Conservation (phyloP, 2,113 vertebrate genomes). For the Cichladusa arquata region DNA sequence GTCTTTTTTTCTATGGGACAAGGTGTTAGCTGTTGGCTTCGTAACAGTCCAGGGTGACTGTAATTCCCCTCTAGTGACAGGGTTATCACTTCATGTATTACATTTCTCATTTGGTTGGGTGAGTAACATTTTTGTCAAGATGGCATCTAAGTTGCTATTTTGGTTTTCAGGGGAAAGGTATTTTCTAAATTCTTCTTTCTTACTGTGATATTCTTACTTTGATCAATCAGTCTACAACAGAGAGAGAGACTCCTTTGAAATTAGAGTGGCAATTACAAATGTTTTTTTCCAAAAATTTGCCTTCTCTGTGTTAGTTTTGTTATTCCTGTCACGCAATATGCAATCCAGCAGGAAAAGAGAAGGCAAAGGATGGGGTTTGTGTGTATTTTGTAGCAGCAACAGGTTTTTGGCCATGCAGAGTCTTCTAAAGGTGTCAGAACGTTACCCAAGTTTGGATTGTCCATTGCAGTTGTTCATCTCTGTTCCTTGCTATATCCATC, state of each 20-base stretch:
- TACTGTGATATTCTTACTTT: background rate
- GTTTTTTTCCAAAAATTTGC: background rate
- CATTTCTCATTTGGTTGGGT: background rate
- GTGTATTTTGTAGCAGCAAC: background rate
- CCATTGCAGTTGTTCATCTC: background rate
- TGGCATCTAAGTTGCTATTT: background rate
- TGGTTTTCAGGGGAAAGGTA: background rate
- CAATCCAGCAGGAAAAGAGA: background rate
- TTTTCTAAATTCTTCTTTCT: background rate
- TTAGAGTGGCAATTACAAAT: background rate
- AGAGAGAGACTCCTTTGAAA: background rate
- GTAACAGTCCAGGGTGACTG: background rate
- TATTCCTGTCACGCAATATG: background rate
- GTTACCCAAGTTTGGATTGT: background rate
- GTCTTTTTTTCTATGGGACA: background rate
- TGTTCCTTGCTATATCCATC: background rate
- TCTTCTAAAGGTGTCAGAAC: background rate
- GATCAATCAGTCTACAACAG: background rate
- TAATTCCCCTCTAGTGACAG: background rate
- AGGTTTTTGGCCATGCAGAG: background rate
- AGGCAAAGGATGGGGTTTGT: background rate
- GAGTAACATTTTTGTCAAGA: background rate
- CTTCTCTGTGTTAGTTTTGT: background rate
- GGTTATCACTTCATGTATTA: background rate
- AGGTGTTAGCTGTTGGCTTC: background rate